Conservation (phyloP, 1,140 invertebrate species). For the Tenebrio molitor region DNA sequence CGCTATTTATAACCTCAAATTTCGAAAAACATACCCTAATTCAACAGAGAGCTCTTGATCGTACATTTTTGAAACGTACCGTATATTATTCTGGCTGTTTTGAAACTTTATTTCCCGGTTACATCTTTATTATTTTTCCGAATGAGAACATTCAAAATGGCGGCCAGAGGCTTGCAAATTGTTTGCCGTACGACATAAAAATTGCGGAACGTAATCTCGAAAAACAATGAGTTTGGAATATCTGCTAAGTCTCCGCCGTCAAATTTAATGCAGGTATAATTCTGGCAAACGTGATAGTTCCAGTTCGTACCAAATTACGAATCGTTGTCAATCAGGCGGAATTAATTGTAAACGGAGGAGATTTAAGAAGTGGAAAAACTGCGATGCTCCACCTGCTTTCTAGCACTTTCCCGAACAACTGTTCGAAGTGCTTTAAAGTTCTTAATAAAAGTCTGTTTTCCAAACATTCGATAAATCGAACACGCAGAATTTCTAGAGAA, state of each 20-base stretch:
- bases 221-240: constrained; percentile 15
- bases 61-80: too few relatives aligned
- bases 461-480: constrained; percentile 2
- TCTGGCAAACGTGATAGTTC: background rate
- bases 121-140: too few relatives aligned
- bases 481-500: constrained; percentile 9
- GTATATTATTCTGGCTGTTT: too few relatives aligned
- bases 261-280: constrained; percentile 4
- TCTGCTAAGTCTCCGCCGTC: background rate
- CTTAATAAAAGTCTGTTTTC: constrained; percentile 23
- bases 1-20: too few relatives aligned
- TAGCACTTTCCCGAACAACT: background rate
- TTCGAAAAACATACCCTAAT: too few relatives aligned
- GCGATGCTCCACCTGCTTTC: constrained; percentile 9
- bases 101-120: background rate
- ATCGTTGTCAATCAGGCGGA: constrained; percentile 1
- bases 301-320: background rate
- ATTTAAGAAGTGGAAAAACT: background rate
- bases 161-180: background rate
- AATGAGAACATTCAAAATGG: too few relatives aligned
- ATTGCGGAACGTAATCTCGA: background rate
- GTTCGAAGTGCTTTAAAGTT: constrained; percentile 2
- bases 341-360: background rate
- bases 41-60: too few relatives aligned
- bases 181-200: constrained; percentile 11